Evolutionary conservation across 35 echinoderm and acorn worm genomes (phyloP).

Genomic region (Apostichopus californicus): DNA sequence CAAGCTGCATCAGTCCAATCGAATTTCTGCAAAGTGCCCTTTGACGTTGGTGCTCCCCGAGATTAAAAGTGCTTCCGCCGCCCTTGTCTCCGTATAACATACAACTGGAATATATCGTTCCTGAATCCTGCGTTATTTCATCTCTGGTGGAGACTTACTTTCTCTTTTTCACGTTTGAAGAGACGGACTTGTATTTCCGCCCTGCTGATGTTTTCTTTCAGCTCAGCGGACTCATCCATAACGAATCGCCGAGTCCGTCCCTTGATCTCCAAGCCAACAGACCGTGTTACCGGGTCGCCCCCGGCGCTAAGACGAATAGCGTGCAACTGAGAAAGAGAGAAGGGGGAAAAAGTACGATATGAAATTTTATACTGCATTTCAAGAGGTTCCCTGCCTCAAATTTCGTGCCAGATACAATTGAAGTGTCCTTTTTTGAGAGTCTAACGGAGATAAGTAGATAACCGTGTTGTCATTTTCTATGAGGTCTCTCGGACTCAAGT

Average conservation of each 20-base stretch:
- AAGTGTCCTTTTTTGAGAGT: background rate
- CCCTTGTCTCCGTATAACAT: too few species aligned
- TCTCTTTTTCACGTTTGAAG: conserved; percentile 78
- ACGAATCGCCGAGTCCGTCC: conserved; percentile 93
- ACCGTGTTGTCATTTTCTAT: too few species aligned
- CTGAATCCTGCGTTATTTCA: too few species aligned
- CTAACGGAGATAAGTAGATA: too few species aligned
- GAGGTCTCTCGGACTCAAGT: too few species aligned
- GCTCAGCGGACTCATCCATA: conserved; percentile 83
- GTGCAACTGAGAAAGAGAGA: conserved; percentile 66
- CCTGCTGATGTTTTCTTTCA: conserved; percentile 86
- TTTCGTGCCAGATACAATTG: background rate
- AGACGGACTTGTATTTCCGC: conserved; percentile 89
- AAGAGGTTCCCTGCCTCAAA: background rate
- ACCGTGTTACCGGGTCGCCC: conserved; percentile 82
- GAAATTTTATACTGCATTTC: background rate
- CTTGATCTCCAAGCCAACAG: conserved; percentile 91
- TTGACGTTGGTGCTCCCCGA: too few species aligned
- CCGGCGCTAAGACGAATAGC: conserved; percentile 75
- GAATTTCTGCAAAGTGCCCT: too few species aligned
- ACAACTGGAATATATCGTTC: too few species aligned
- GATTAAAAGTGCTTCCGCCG: too few species aligned
- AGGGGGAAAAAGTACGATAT: background rate
- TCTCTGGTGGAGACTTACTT: conserved; percentile 44
- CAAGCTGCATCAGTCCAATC: too few species aligned